A percentile compares a stretch with the other conserved stretches of the same genome.
These are phyloP conservation scores for Rhea pennata DNA, from an alignment of 2,113 vertebrate species.

Conservation along the genomic window DNA sequence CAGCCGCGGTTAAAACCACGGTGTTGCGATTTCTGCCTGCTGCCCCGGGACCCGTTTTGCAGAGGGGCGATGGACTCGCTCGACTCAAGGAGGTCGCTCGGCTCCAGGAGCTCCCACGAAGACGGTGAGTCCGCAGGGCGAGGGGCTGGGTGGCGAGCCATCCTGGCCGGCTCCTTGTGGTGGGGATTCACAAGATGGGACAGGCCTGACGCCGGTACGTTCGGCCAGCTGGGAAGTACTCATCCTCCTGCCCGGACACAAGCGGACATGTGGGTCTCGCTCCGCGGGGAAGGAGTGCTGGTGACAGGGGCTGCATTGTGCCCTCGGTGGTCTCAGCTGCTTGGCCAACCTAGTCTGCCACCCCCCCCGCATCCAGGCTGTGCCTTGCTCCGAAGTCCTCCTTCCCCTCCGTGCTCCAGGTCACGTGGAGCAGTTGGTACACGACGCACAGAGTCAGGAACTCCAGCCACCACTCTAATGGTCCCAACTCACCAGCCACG, in stretches of 20 bases:
- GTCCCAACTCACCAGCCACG: neutral
- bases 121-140: accelerated
- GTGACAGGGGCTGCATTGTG: neutral
- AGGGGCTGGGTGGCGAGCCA: neutral
- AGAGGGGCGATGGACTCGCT: neutral
- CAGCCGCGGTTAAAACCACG: neutral
- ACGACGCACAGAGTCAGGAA: neutral
- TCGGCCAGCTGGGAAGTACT: neutral
- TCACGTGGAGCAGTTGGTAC: neutral
- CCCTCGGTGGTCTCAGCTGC: neutral
- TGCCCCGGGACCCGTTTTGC: neutral
- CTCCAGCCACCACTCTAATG: neutral
- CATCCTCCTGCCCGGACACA: too few relatives aligned
- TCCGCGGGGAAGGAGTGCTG: too few relatives aligned
- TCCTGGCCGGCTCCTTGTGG: too few relatives aligned
- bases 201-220: too few relatives aligned
- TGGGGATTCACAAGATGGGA: neutral
- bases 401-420: neutral
- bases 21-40: neutral
- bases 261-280: neutral
- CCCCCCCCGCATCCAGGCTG: neutral
- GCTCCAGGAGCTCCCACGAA: neutral
- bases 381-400: neutral
- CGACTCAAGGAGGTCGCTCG: accelerated
- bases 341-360: neutral